Evolutionary conservation across 2,888 invertebrate species (phyloP), one percentile per base, ranked within the genome.

Genomic region (Oscheius sp.): DNA sequence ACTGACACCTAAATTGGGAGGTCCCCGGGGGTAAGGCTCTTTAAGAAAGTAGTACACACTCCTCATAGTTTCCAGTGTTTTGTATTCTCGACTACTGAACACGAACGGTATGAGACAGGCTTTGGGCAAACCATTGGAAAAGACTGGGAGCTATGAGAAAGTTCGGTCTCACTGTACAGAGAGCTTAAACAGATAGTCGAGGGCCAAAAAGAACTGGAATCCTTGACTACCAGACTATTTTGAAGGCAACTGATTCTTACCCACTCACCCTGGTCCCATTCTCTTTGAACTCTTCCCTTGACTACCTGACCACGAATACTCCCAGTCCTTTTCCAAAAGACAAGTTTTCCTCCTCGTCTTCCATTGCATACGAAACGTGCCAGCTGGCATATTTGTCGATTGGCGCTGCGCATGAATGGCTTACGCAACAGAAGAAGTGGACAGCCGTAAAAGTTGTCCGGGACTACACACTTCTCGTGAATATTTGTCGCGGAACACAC

Each of bases 341-440:
- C 21, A 13, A n/a, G n/a, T 53, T 21, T 11, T 11, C 21, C 11
- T 21, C n/a, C 53, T 48, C 50, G 50, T 13, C 50, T 53, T 53
- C 11, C 3, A 21, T 13, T 3, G 42, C 42, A 42, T 42, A 42
- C 42, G 42, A 42, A 42, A 42, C 42, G 42, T 42, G 42, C 42
- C 42, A 42, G 42, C 42, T 42, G 42, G 42, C 42, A 53, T 53
- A 21, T 53, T 53, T 53, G 53, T 21, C 53, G 11, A 21, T n/a
- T 53, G 53, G 53, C 21, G 53, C 21, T n/a, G 53, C 21, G 53
- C n/a, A n/a, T n/a, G 53, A 53, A 53, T 53, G 21, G 53, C 53
- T n/a, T 53, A 53, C 53, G 53, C 53, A 53, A 53, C 53, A 53
- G 13, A 53, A 13, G 21, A 53, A n/a, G 53, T 53, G 53, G 53